Evolutionary conservation across 2,113 vertebrate species (phyloP).

Genomic region (Tragelaphus strepsiceros): DNA sequence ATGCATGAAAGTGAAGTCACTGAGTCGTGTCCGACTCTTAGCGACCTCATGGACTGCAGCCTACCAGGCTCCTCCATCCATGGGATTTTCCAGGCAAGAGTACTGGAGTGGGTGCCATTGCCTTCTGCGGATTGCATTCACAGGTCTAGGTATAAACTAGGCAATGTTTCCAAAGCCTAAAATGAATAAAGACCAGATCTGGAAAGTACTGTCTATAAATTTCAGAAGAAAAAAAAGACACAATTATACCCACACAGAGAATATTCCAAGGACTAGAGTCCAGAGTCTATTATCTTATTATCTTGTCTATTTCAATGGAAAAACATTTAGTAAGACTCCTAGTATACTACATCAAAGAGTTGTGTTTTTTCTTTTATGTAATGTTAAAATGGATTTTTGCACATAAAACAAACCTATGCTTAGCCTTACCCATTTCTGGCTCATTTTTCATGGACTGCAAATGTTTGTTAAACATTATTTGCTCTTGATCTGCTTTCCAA

Average conservation of each 20-base stretch:
- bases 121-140: neutral
- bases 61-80: too few relatives aligned
- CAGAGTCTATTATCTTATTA: neutral
- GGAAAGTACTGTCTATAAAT: neutral
- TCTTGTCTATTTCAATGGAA: slow-evolving; percentile 23
- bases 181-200: slow-evolving; percentile 21
- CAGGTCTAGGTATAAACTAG: neutral
- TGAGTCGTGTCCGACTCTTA: too few relatives aligned
- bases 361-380: neutral
- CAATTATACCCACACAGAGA: neutral
- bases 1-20: too few relatives aligned
- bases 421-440: slow-evolving; percentile 11
- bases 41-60: too few relatives aligned
- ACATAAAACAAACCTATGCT: neutral
- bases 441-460: neutral
- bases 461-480: slow-evolving; percentile 25
- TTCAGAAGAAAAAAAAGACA: neutral
- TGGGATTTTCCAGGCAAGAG: too few relatives aligned
- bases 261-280: neutral
- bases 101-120: too few relatives aligned
- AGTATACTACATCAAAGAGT: slow-evolving; percentile 24
- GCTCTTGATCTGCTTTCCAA: slow-evolving; percentile 4
- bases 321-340: slow-evolving; percentile 5
- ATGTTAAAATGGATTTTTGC: slow-evolving; percentile 8
- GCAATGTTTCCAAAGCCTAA: neutral